phyloP scores from a whole-genome alignment of 2,113 vertebrate genomes.

The Australoheros scitulus region DNA sequence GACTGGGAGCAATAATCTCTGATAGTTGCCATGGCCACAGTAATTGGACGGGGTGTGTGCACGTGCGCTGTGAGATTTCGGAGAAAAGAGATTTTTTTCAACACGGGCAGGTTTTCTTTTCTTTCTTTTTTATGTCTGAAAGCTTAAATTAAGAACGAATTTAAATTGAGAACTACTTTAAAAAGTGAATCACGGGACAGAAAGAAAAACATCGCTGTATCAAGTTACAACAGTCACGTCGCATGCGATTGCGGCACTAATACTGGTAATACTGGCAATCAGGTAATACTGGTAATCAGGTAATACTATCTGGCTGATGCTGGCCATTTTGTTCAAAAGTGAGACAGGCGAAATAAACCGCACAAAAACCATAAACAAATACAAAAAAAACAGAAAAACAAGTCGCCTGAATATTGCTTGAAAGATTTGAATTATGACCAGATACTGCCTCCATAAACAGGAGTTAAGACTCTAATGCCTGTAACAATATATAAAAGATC shows the following conservation, averaged over 20 bases:
- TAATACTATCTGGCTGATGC: not conserved
- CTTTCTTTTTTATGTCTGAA: not conserved
- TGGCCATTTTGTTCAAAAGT: not conserved
- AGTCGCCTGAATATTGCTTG: no score
- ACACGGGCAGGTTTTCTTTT: not conserved
- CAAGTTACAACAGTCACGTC: no score
- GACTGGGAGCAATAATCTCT: conserved; percentile 73
- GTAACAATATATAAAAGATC: no score
- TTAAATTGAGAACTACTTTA: no score
- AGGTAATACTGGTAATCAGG: not conserved
- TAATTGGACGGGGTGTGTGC: conserved; percentile 62
- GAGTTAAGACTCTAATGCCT: no score
- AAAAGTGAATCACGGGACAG: no score
- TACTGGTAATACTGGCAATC: no score
- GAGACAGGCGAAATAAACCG: not conserved
- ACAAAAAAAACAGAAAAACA: no score
- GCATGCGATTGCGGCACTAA: no score
- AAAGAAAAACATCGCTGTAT: no score
- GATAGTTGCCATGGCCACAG: conserved; percentile 80
- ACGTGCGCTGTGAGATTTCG: conserved; percentile 33
- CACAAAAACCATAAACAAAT: not conserved
- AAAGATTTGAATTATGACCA: no score
- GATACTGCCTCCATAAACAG: no score
- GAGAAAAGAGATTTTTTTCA: conserved; percentile 21
- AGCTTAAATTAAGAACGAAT: not conserved